phyloP scores from a whole-genome alignment of 2,888 invertebrate species.

The Ommatoiulus sabulosus region DNA sequence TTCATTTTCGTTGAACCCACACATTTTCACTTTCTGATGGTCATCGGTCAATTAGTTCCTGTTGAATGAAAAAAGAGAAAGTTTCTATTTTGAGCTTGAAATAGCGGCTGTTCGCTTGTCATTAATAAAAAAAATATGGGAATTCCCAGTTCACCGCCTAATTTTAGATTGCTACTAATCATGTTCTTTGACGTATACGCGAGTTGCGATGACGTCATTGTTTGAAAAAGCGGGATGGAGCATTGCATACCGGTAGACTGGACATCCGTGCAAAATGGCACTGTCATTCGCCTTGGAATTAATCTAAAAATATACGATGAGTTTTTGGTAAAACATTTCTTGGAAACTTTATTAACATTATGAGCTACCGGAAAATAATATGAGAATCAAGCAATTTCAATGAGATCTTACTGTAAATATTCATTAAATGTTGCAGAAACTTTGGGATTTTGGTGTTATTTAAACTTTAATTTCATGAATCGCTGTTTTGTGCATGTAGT shows the following conservation, averaged over 20 bases:
- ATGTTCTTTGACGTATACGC: background rate
- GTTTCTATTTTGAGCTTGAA: background rate
- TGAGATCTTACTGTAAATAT: too few species aligned
- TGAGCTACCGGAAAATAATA: too few species aligned
- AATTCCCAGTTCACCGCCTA: background rate
- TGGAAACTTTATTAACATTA: too few species aligned
- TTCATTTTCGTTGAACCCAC: background rate
- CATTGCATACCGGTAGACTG: too few species aligned
- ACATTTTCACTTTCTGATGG: background rate
- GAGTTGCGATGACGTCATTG: background rate
- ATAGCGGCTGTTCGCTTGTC: background rate
- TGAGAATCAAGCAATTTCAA: too few species aligned
- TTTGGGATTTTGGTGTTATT: too few species aligned
- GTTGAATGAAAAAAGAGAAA: background rate
- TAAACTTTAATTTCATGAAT: too few species aligned
- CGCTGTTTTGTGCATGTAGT: too few species aligned
- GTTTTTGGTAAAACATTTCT: too few species aligned
- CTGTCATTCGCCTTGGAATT: background rate
- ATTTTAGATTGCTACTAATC: background rate
- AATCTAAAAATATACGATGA: too few species aligned
- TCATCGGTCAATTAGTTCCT: slow-evolving; percentile 35
- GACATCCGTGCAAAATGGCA: background rate
- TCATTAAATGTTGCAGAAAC: too few species aligned
- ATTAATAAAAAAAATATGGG: background rate
- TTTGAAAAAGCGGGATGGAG: background rate